phyloP scores from a whole-genome alignment of 2,113 vertebrate species.

The Sander lucioperca region DNA sequence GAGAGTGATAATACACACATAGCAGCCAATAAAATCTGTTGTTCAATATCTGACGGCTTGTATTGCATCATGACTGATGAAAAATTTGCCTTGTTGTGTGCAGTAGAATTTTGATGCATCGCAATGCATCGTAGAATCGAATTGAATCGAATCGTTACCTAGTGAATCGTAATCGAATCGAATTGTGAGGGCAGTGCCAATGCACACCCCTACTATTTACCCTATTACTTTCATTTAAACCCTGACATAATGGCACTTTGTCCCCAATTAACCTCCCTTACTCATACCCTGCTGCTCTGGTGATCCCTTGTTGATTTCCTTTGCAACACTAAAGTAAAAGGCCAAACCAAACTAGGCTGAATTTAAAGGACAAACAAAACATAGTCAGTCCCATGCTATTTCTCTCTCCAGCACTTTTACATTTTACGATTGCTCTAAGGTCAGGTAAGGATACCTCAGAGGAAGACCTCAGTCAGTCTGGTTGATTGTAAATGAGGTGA shows the following conservation, averaged over 20 bases:
- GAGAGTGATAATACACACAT: no score
- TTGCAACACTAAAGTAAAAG: not conserved
- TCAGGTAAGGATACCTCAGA: not conserved
- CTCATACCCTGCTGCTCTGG: not conserved
- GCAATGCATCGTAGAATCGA: no score
- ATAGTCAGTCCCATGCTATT: not conserved
- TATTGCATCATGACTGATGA: no score
- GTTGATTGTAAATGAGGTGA: not conserved
- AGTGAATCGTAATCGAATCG: no score
- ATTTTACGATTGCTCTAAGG: not conserved
- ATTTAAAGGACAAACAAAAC: not conserved
- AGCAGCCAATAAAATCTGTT: no score
- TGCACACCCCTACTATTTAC: no score
- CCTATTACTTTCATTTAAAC: slow-evolving; percentile 16
- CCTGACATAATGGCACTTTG: slow-evolving; percentile 4
- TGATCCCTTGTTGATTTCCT: not conserved
- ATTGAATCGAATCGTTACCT: no score
- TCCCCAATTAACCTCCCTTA: slow-evolving; percentile 4
- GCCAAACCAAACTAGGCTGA: slow-evolving; percentile 4
- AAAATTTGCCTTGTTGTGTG: no score
- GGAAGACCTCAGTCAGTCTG: not conserved
- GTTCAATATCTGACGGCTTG: no score
- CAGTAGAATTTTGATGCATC: no score
- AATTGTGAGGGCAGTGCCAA: no score
- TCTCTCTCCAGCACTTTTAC: not conserved